These are phyloP conservation scores for Philypnodon macrostomus DNA, from an alignment of 2,797 vertebrate genomes.

Conservation along the genomic window DNA sequence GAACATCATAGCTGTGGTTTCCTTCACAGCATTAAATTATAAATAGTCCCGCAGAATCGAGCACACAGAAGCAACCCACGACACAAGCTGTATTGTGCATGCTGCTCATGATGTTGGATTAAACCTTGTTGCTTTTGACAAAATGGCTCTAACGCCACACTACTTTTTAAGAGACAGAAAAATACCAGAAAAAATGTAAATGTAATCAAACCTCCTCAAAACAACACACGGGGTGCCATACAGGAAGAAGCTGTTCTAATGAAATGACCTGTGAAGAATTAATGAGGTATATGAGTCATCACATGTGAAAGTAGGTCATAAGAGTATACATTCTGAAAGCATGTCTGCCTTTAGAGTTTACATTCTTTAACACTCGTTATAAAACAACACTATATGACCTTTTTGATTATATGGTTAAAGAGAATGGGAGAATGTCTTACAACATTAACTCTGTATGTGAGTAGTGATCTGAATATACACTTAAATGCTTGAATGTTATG, in stretches of 20 bases:
- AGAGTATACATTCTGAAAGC: background rate
- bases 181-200: slow-evolving; percentile 54
- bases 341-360: background rate
- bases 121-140: slow-evolving; percentile 51
- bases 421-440: no score
- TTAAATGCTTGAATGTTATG: no score
- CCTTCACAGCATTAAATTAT: slow-evolving; percentile 55
- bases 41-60: slow-evolving; percentile 57
- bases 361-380: no score
- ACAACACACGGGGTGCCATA: background rate
- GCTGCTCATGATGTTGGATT: slow-evolving; percentile 66
- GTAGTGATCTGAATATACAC: no score
- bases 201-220: slow-evolving; percentile 40
- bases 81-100: slow-evolving; percentile 46
- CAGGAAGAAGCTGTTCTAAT: background rate
- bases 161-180: slow-evolving; percentile 35
- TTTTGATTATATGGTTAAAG: no score
- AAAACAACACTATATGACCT: no score
- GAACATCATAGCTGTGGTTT: slow-evolving; percentile 56
- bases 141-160: slow-evolving; percentile 45
- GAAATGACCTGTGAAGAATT: slow-evolving; percentile 15
- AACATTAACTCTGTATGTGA: no score
- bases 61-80: slow-evolving; percentile 47
- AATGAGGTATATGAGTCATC: slow-evolving; percentile 17
- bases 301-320: background rate